These are phyloP conservation scores for Radopholus similis DNA, from an alignment of 1,140 invertebrate genomes.

Conservation along the genomic window DNA sequence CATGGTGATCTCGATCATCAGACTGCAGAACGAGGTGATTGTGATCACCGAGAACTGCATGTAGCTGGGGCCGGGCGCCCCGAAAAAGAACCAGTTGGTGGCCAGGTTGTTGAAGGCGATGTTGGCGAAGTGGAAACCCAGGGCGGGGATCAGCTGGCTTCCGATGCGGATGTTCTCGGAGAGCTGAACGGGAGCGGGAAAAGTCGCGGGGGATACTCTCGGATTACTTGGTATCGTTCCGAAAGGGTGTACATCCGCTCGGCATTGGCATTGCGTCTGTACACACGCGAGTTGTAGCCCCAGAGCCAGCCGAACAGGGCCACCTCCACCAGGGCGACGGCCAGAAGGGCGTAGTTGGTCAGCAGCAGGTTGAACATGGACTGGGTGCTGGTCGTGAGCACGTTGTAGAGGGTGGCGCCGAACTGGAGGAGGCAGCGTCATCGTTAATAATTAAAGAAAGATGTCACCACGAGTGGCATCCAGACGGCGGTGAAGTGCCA, in stretches of 20 bases:
- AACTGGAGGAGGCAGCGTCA: not conserved
- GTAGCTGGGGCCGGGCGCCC: not conserved
- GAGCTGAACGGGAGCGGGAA: not conserved
- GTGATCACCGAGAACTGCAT: not conserved
- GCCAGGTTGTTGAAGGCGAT: not conserved
- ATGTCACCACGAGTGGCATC: not conserved
- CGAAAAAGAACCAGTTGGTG: slow-evolving; percentile 4
- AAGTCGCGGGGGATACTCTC: not conserved
- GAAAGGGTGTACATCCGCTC: not conserved
- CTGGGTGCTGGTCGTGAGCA: too few relatives aligned
- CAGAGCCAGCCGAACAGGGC: not conserved
- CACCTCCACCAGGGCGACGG: not conserved
- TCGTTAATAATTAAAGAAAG: not conserved
- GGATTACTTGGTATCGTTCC: slow-evolving; percentile 12
- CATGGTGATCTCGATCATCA: too few relatives aligned
- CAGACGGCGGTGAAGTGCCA: not conserved
- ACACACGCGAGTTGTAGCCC: not conserved
- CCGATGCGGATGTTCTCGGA: slow-evolving; percentile 2
- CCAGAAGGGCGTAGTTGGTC: not conserved
- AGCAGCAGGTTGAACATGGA: not conserved
- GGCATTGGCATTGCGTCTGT: not conserved
- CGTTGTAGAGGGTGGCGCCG: not conserved
- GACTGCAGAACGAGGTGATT: too few relatives aligned
- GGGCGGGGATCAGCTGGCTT: slow-evolving; percentile 2
- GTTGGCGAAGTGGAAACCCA: slow-evolving; percentile 6